Evolutionary conservation across 2,888 invertebrate genomes (phyloP).

Genomic region (Dryococelus australis): DNA sequence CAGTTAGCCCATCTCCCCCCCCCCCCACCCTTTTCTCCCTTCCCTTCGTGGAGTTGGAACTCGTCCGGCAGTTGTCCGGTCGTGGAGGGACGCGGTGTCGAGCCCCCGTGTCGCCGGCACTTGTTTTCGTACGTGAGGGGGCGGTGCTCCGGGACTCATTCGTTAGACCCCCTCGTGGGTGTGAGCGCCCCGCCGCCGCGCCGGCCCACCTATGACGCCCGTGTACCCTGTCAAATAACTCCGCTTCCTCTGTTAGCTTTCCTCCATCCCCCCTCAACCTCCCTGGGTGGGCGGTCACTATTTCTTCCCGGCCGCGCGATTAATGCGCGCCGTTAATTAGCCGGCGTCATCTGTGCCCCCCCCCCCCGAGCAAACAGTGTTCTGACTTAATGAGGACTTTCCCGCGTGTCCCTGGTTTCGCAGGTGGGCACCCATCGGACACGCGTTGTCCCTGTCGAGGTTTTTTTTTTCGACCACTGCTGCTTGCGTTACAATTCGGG

Average conservation of each 20-base stretch:
- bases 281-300: too few relatives aligned
- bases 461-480: too few relatives aligned
- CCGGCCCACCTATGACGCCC: neutral
- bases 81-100: conserved; percentile 22
- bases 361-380: too few relatives aligned
- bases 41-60: neutral
- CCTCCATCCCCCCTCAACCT: too few relatives aligned
- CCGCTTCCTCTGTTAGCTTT: too few relatives aligned
- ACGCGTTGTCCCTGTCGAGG: too few relatives aligned
- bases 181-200: neutral
- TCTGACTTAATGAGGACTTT: too few relatives aligned
- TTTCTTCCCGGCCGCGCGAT: neutral
- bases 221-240: conserved; percentile 4
- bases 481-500: too few relatives aligned
- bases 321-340: neutral
- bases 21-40: neutral
- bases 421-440: too few relatives aligned
- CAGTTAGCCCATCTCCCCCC: neutral
- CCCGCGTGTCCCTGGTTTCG: too few relatives aligned
- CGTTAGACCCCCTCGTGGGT: neutral
- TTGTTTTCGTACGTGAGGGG: neutral
- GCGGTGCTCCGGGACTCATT: neutral
- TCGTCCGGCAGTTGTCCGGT: neutral
- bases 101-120: neutral
- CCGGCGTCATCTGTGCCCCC: neutral